phyloP scores from a whole-genome alignment of 1,140 invertebrate species.

The Stegodyphus mimosarum region DNA sequence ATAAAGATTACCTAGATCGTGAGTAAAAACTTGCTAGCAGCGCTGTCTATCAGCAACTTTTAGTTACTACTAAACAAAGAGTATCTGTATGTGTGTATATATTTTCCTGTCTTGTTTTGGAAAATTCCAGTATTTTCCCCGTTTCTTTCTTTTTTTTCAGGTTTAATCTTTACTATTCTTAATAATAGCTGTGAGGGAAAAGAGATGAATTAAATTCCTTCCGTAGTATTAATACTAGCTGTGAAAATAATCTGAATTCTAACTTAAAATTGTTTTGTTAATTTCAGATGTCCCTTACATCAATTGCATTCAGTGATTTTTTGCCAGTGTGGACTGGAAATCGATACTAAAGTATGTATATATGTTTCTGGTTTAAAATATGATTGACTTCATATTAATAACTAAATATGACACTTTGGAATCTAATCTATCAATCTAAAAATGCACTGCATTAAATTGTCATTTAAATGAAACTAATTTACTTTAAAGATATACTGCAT shows the following conservation, averaged over 20 bases:
- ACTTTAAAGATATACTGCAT: no score
- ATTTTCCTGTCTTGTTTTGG: no score
- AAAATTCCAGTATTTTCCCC: no score
- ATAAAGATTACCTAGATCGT: no score
- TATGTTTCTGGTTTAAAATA: neutral
- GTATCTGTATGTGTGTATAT: no score
- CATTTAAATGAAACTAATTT: no score
- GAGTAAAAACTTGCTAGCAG: no score
- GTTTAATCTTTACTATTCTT: neutral
- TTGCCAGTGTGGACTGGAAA: slow-evolving; percentile 27
- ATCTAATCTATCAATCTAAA: no score
- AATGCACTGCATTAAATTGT: no score
- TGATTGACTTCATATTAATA: neutral
- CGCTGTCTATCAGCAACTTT: no score
- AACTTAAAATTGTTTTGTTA: neutral
- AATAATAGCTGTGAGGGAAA: neutral
- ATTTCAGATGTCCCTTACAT: slow-evolving; percentile 18
- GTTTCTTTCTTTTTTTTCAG: no score
- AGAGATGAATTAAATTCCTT: neutral
- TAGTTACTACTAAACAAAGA: no score
- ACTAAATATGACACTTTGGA: neutral
- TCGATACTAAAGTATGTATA: slow-evolving; percentile 22
- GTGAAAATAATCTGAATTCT: neutral
- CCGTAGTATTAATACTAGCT: neutral
- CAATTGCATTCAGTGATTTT: slow-evolving; percentile 29